A percentile compares a stretch with the other conserved stretches of the same genome.
phyloP scores from a whole-genome alignment of 2,888 invertebrate species.

The Lochmaea crataegi region DNA sequence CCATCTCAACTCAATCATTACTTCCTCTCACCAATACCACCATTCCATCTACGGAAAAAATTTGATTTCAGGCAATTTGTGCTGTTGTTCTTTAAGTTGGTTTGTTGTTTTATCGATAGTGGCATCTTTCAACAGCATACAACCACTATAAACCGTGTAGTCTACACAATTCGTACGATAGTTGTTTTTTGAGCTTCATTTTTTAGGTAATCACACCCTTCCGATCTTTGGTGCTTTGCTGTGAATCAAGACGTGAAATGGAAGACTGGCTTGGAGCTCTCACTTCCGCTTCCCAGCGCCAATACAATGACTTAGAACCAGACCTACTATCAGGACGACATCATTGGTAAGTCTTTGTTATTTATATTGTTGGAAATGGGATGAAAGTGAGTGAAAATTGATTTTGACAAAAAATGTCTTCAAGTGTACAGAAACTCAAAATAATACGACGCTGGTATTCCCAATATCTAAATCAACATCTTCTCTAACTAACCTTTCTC shows the following conservation, averaged over 20 bases:
- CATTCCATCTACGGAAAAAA: too few species aligned
- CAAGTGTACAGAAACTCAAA: too few species aligned
- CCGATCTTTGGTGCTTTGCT: slow-evolving; percentile 81
- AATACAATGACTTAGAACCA: slow-evolving; percentile 69
- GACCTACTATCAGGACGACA: slow-evolving; percentile 78
- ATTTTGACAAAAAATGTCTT: too few species aligned
- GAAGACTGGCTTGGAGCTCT: slow-evolving; percentile 91
- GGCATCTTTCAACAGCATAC: too few species aligned
- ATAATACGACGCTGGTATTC: not conserved
- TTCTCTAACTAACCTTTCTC: not conserved
- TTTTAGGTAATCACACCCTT: slow-evolving; percentile 74
- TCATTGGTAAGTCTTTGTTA: slow-evolving; percentile 69
- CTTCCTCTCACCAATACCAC: too few species aligned
- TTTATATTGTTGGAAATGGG: not conserved
- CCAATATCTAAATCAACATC: not conserved
- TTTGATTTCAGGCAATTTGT: too few species aligned
- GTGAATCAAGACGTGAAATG: slow-evolving; percentile 87
- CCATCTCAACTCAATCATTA: too few species aligned
- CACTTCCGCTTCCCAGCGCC: slow-evolving; percentile 75
- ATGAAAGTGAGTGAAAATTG: too few species aligned
- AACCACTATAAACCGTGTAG: too few species aligned
- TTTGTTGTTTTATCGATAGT: too few species aligned
- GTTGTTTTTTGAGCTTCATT: slow-evolving; percentile 29
- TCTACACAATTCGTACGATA: too few species aligned
- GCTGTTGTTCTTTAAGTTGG: too few species aligned